These are phyloP conservation scores for Diarsia rubi DNA, from an alignment of 2,888 invertebrate genomes.

Conservation along the genomic window DNA sequence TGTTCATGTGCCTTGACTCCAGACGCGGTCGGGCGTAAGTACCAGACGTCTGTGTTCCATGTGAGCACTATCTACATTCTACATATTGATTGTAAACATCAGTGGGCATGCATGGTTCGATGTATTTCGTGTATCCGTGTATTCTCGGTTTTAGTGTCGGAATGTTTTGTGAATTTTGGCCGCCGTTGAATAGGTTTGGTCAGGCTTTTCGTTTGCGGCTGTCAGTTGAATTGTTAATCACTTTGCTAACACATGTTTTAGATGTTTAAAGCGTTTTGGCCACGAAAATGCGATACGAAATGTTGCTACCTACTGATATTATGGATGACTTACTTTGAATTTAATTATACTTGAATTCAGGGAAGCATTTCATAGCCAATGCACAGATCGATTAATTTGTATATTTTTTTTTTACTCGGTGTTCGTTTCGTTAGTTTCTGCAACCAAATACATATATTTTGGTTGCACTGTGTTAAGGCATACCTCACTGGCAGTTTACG, in stretches of 20 bases:
- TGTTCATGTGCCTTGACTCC: slow-evolving; percentile 79
- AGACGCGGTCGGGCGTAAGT: slow-evolving; percentile 69
- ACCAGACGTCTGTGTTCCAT: slow-evolving; percentile 56
- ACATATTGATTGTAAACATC: slow-evolving; percentile 66
- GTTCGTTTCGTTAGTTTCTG: neutral
- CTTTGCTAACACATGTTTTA: slow-evolving; percentile 42
- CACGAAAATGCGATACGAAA: neutral
- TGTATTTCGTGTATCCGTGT: slow-evolving; percentile 52
- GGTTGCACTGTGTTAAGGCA: neutral
- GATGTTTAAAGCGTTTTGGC: slow-evolving; percentile 19
- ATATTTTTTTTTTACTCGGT: too few relatives aligned
- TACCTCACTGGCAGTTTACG: neutral
- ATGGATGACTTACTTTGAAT: neutral
- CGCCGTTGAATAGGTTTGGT: slow-evolving; percentile 33
- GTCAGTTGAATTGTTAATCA: slow-evolving; percentile 34
- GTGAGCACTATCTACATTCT: slow-evolving; percentile 63
- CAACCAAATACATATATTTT: neutral
- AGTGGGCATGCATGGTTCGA: slow-evolving; percentile 52
- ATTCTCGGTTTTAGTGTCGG: slow-evolving; percentile 19
- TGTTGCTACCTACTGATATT: neutral
- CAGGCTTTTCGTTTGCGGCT: slow-evolving; percentile 37
- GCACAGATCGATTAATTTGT: neutral
- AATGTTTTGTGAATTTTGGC: slow-evolving; percentile 40
- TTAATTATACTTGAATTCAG: neutral
- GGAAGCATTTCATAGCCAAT: neutral